These are phyloP conservation scores for Ispidina picta DNA, from an alignment of 2,797 vertebrate species.

Conservation along the genomic window DNA sequence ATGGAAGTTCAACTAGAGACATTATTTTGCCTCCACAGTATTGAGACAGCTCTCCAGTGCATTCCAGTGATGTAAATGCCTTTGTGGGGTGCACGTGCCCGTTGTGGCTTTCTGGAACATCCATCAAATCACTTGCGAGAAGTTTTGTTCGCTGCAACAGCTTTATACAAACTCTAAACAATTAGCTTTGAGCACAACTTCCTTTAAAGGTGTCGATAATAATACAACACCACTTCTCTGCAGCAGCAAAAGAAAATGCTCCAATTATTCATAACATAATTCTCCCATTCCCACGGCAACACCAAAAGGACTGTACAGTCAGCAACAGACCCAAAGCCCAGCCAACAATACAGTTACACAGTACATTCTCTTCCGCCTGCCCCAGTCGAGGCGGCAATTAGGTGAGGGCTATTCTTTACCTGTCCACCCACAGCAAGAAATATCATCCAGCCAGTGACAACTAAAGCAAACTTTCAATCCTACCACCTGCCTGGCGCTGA, in stretches of 20 bases:
- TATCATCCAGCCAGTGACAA: neutral
- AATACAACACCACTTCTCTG: slow-evolving; percentile 19
- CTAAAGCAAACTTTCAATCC: neutral
- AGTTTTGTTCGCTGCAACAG: slow-evolving; percentile 1
- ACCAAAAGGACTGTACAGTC: neutral
- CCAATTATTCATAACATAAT: slow-evolving; percentile 24
- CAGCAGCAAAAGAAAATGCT: slow-evolving; percentile 25
- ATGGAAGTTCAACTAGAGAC: neutral
- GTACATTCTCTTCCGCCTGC: neutral
- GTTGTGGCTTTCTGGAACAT: neutral
- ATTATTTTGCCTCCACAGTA: neutral
- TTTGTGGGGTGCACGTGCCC: no score
- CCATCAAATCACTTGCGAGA: neutral
- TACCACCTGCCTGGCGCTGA: neutral
- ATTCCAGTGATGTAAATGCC: neutral
- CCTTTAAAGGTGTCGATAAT: slow-evolving; percentile 44
- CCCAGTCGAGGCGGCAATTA: neutral
- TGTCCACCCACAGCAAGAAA: neutral
- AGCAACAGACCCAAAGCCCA: neutral
- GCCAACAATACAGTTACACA: neutral
- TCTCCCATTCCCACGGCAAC: slow-evolving; percentile 55
- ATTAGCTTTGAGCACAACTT: neutral
- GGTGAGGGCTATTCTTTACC: slow-evolving; percentile 12
- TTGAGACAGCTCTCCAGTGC: neutral
- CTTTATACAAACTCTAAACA: neutral